A percentile compares a stretch with the other conserved stretches of the same genome.
phyloP scores from a whole-genome alignment of 2,797 vertebrate species.

The Tympanoctomys barrerae region DNA sequence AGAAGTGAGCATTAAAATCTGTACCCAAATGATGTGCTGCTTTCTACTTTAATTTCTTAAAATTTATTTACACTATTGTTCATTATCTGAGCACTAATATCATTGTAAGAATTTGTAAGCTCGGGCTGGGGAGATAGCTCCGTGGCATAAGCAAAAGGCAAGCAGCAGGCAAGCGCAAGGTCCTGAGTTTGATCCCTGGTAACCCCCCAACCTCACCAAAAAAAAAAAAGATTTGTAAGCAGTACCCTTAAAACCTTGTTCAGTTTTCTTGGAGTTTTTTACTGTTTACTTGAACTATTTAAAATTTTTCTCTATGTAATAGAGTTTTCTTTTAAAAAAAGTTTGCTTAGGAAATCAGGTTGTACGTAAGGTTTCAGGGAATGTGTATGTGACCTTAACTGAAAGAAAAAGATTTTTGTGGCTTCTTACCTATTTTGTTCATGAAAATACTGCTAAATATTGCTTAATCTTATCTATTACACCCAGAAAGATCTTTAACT shows the following conservation, averaged over 20 bases:
- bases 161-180: too few relatives aligned
- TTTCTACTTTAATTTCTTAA: not conserved
- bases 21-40: not conserved
- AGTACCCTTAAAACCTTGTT: not conserved
- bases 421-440: slow-evolving; percentile 32
- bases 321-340: not conserved
- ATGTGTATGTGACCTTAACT: slow-evolving; percentile 20
- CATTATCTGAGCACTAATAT: not conserved
- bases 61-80: not conserved
- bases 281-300: not conserved
- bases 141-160: too few relatives aligned
- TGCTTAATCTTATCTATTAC: not conserved
- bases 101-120: not conserved
- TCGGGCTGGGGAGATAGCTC: too few relatives aligned
- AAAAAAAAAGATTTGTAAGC: not conserved
- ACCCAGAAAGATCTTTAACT: slow-evolving; percentile 21
- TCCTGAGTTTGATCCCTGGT: too few relatives aligned
- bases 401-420: not conserved
- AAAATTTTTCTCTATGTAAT: slow-evolving; percentile 14
- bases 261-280: slow-evolving; percentile 30
- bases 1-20: slow-evolving; percentile 10
- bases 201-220: too few relatives aligned
- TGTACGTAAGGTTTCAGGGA: slow-evolving; percentile 18
- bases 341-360: slow-evolving; percentile 38
- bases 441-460: not conserved